phyloP scores from a whole-genome alignment of 2,888 invertebrate genomes.

The Sinohyriopsis cumingii region DNA sequence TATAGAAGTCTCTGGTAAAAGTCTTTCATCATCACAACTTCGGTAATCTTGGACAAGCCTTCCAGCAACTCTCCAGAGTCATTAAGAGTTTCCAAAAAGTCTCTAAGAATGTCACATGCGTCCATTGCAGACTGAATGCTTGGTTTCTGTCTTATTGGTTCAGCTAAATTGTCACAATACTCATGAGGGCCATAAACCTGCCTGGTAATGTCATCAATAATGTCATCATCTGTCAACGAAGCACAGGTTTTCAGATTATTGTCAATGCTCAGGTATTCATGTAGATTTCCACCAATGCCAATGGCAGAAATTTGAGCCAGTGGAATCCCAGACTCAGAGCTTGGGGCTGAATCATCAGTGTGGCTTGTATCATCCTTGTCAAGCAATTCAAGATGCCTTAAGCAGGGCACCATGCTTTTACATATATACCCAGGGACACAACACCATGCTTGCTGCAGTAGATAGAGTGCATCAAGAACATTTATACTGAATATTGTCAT shows the following conservation, averaged over 20 bases:
- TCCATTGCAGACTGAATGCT: no score
- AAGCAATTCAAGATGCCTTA: no score
- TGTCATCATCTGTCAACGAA: conserved; percentile 1
- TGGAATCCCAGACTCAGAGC: not conserved
- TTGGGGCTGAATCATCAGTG: not conserved
- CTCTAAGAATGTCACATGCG: no score
- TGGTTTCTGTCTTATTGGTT: not conserved
- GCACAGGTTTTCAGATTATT: not conserved
- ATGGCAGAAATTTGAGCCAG: not conserved
- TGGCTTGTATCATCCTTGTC: not conserved
- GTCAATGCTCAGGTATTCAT: not conserved
- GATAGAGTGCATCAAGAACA: conserved; percentile 22
- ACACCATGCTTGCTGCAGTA: conserved; percentile 29
- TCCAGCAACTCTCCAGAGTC: no score
- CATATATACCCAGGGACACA: conserved; percentile 7
- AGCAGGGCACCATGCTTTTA: not conserved
- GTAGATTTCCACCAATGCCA: not conserved
- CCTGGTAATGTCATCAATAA: not conserved
- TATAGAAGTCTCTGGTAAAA: no score
- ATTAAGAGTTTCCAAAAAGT: no score
- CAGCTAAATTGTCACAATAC: not conserved
- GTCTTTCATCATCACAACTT: no score
- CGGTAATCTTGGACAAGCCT: no score
- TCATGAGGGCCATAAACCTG: not conserved
- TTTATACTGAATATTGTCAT: conserved; percentile 10